phyloP scores from a whole-genome alignment of 2,888 invertebrate species.

The Clostera curtula region DNA sequence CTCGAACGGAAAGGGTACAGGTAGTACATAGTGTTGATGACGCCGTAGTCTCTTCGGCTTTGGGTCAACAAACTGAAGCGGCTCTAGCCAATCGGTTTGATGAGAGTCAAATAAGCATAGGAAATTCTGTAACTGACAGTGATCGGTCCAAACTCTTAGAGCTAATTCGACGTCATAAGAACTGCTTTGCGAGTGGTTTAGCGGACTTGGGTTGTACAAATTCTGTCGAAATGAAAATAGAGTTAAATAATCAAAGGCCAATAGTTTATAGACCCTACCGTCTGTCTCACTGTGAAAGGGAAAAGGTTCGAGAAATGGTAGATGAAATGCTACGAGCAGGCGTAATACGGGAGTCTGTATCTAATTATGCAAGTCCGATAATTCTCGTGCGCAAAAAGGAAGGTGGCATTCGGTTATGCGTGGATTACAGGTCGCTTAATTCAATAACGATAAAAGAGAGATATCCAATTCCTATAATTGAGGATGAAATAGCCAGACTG shows the following conservation, averaged over 20 bases:
- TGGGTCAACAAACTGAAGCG: too few species aligned
- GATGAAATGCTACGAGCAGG: conserved; percentile 3
- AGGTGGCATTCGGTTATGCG: not conserved
- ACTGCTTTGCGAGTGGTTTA: conserved; percentile 4
- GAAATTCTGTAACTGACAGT: conserved; percentile 1
- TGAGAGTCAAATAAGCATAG: not conserved
- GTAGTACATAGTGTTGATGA: not conserved
- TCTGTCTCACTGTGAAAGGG: conserved; percentile 4
- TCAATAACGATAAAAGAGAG: conserved; percentile 13
- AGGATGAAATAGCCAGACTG: conserved; percentile 11
- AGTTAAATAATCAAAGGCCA: conserved; percentile 3
- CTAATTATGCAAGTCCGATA: conserved; percentile 5
- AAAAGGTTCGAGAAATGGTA: conserved; percentile 3
- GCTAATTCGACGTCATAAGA: not conserved
- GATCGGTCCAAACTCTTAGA: not conserved
- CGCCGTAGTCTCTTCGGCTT: not conserved
- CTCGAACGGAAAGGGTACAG: not conserved
- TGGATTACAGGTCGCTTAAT: conserved; percentile 2
- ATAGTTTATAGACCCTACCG: conserved; percentile 6
- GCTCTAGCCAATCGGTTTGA: too few species aligned
- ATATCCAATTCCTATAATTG: conserved; percentile 16
- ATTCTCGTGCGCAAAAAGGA: conserved; percentile 5
- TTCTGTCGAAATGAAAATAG: conserved; percentile 4
- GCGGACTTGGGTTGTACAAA: conserved; percentile 4
- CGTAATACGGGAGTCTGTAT: conserved; percentile 4